Evolutionary conservation across 2,888 invertebrate genomes (phyloP).

Genomic region (Lycaena phlaeas): DNA sequence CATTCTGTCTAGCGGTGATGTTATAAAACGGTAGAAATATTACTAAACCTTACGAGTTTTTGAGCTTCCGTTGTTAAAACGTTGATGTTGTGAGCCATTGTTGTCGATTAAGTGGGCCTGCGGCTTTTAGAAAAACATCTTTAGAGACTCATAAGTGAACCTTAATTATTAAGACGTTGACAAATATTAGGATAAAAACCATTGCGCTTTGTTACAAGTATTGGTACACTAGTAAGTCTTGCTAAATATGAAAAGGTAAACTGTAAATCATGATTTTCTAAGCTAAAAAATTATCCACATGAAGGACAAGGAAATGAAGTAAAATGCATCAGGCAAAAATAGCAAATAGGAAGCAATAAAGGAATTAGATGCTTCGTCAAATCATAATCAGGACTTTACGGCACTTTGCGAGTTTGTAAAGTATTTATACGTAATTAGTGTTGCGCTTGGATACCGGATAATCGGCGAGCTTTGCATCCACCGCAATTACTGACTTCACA

Average conservation of each 20-base stretch:
- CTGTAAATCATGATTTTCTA: too few species aligned
- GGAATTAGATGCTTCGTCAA: too few species aligned
- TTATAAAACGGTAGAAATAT: slow-evolving; percentile 60
- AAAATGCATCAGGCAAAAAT: too few species aligned
- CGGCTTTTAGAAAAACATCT: background rate
- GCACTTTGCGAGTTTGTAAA: slow-evolving; percentile 28
- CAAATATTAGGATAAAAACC: too few species aligned
- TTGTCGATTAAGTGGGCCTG: slow-evolving; percentile 36
- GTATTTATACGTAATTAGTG: slow-evolving; percentile 41
- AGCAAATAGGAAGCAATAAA: too few species aligned
- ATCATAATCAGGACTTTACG: slow-evolving; percentile 26
- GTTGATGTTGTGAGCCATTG: slow-evolving; percentile 53
- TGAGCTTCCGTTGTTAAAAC: slow-evolving; percentile 68
- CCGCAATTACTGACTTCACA: slow-evolving; percentile 29
- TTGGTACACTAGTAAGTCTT: too few species aligned
- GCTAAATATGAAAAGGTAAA: too few species aligned
- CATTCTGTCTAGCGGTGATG: slow-evolving; percentile 60
- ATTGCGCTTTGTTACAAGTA: too few species aligned
- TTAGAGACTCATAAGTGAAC: too few species aligned
- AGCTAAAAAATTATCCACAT: too few species aligned
- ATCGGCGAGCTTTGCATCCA: slow-evolving; percentile 34
- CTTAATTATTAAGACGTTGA: too few species aligned
- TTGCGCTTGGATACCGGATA: slow-evolving; percentile 45
- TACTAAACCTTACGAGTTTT: slow-evolving; percentile 58
- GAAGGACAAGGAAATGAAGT: too few species aligned